Evolutionary conservation across 30 jellyfish, hydroid and myxozoan species (phyloP), one percentile per base, ranked within the genome.

Genomic region (Aurelia aurita complex sp. Pacific): DNA sequence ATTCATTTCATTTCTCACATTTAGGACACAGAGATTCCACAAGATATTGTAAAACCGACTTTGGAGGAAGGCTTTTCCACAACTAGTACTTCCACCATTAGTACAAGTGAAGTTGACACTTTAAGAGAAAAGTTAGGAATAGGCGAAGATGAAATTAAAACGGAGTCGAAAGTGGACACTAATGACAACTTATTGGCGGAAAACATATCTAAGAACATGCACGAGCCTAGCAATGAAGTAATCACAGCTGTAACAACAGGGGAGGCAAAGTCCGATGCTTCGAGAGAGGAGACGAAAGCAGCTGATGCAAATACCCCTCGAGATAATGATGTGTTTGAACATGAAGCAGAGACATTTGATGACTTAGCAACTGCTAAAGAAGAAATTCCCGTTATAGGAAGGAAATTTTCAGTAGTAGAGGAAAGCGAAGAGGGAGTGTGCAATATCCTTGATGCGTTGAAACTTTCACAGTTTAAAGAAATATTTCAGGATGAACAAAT

Each of bases 351-450:
- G 8, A 17, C 51, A 50, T 9, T 46, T 32, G 73, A 74, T 3
- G 59, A 74, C 11, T 2, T 11, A 9, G 18, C 75, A 40, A 54
- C 59, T 16, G 33, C 12, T 55, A n/a, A 32, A 16, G 76, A 42
- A 65, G 69, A 40, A n/a, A 51, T 8, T 4, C 59, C 18, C 7
- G 5, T 11, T 3, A 77, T 5, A 19, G 29, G 50, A 2, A 29
- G 59, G 76, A 61, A 32, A 33, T 63, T 46, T 50, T 46, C 77
- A 3, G 70, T 88, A 1, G 60, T 16, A n/a, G 88, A 64, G 2
- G 76, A 23, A 38, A 70, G 50, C 51, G 96, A 79, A 79, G 90
- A 72, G n/a, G 96, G 69, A 15, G 87, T 88, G 10, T 81, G 88
- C 33, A 9, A 42, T 1, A 63, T 78, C 0, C 54, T 88, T 19